Conservation (phyloP, 1,140 invertebrate species). For the Eriosoma lanigerum region DNA sequence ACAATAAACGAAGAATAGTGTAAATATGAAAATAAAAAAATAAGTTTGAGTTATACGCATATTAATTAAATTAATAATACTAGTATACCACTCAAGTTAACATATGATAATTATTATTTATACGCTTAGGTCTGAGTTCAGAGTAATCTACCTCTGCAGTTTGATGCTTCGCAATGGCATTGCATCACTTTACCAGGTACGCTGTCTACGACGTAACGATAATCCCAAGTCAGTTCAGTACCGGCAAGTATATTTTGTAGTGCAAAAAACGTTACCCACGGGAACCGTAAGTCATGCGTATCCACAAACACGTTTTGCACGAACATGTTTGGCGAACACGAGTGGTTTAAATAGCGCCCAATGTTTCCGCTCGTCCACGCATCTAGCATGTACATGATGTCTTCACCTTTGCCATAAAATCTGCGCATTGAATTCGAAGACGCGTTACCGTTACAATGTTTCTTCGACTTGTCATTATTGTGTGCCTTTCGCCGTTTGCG, state of each 20-base stretch:
- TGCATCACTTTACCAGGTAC: constrained; percentile 87
- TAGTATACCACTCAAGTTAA: too few species aligned
- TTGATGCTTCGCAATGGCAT: constrained; percentile 75
- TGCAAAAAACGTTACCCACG: constrained; percentile 96
- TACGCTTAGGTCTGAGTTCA: too few species aligned
- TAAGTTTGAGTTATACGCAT: too few species aligned
- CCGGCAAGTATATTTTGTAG: constrained; percentile 83
- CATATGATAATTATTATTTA: too few species aligned
- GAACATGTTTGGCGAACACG: constrained; percentile 92
- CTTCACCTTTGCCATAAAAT: constrained; percentile 15
- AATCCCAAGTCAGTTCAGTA: constrained; percentile 95
- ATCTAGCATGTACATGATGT: constrained; percentile 77
- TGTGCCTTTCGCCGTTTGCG: too few species aligned
- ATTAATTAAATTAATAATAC: too few species aligned
- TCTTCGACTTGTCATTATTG: not conserved
- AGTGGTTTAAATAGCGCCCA: constrained; percentile 93
- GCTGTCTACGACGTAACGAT: constrained; percentile 92
- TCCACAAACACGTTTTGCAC: constrained; percentile 98
- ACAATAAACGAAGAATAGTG: too few species aligned
- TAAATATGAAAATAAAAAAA: too few species aligned
- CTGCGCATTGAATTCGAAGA: not conserved
- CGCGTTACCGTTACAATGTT: too few species aligned
- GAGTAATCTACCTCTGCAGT: constrained; percentile 39
- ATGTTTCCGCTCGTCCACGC: constrained; percentile 94
- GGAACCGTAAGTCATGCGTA: constrained; percentile 93